These are phyloP conservation scores for Litocranius walleri DNA, from an alignment of 2,113 vertebrate genomes.

Conservation along the genomic window DNA sequence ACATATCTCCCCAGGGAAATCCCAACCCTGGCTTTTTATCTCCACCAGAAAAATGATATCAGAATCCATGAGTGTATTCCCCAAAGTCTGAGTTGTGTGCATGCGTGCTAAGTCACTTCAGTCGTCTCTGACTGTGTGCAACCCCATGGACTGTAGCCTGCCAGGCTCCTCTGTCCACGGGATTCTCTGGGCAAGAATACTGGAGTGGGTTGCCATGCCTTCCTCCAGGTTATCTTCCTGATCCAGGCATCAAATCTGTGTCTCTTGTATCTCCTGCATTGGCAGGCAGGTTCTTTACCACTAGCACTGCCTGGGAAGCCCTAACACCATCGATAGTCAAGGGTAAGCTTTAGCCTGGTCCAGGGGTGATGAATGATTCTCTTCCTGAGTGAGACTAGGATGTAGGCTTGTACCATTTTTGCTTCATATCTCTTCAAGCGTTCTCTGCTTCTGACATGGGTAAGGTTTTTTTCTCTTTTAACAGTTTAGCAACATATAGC, in stretches of 20 bases:
- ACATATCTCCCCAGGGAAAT: background rate
- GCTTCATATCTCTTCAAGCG: background rate
- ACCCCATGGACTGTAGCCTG: background rate
- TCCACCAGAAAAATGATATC: background rate
- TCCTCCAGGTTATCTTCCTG: background rate
- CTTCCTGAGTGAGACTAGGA: background rate
- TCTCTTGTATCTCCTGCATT: background rate
- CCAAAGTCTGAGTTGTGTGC: background rate
- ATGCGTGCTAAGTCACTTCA: fast-evolving
- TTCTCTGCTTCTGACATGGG: background rate
- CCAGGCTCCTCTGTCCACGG: background rate
- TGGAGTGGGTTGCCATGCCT: background rate
- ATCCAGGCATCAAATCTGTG: background rate
- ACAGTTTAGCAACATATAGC: background rate
- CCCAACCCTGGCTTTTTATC: background rate
- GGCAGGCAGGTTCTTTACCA: background rate
- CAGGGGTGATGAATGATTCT: background rate
- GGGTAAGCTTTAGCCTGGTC: background rate
- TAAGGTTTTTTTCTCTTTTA: background rate
- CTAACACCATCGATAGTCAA: background rate
- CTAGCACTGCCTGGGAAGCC: background rate
- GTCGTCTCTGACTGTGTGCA: background rate
- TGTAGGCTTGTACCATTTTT: background rate
- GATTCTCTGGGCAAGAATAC: background rate
- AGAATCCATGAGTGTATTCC: background rate